Base-by-base conservation (phyloP, 2,113 vertebrate genomes). In the Cygnus atratus region DNA sequence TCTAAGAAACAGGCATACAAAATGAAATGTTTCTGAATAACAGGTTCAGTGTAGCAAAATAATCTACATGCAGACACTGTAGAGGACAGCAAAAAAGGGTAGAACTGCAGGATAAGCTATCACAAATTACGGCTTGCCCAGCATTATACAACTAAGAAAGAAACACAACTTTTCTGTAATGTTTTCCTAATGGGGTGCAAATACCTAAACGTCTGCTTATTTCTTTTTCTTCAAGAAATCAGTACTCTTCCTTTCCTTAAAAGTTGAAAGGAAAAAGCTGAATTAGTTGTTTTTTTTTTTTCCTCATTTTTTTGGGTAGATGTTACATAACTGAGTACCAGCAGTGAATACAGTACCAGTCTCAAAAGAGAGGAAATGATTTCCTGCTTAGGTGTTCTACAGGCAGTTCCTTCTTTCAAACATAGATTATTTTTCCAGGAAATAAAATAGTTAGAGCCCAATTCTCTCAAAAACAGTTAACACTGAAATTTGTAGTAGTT, bases 41-140 rank as follows among this genome's bases (percentile, higher is more conserved):
- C 9, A 62, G 17, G 5, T 41, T 48, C 62, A 13, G 6, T 48
- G 61, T 12, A 88, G 26, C 24, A 80, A 73, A 90, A 67, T 37
- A 11, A 55, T n/a, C 37, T 59, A 21, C 33, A 9, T 11, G 9
- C 6, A 46, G 35, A 50, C 11, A 35, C 1, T 0, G 0, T 11
- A 48, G 11, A 52, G 19, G 17, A 73, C 8, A 37, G 6, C 10
- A 85, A 48, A 81, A 78, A 65, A 35, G 7, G 20, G 2, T 80
- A 41, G 63, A 85, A 21, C 3, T 21, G 37, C 19, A 54, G 25
- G 15, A 29, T 3, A n/a, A 11, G 5, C 31, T 73, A 7, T 28
- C 82, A 43, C 20, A 66, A 68, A 50, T 1, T 2, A 35, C 25
- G 3, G 11, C 4, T 86, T 61, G 24, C 17, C 13, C 31, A 80